Base-by-base conservation (phyloP, 2,113 vertebrate genomes). In the Ovis aries region DNA sequence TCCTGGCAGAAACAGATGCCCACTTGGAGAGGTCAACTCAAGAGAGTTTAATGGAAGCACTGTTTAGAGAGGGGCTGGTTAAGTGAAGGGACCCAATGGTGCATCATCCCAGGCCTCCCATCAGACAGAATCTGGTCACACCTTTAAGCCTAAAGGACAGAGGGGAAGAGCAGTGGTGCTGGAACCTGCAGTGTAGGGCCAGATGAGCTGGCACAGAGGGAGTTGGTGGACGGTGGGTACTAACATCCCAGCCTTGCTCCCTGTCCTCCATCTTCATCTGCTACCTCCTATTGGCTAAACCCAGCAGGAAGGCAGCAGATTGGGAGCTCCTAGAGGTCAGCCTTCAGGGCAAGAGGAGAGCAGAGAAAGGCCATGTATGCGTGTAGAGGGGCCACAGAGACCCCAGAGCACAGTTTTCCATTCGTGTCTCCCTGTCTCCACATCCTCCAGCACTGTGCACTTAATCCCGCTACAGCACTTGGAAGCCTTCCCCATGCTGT, bases 391-490 rank as follows among this genome's bases (percentile, higher is more conserved):
- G 10, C 82, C 67, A 3, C 2, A 19, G 60, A 57, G 59, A 83
- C 29, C n/a, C 64, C 62, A 57, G 43, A 9, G 43, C 25, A 31
- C 5, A 7, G 43, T 55, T 60, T 27, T 40, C 43, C 43, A 36
- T 33, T 45, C 2, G 1, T 15, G 6, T 16, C 2, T 67, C 0
- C n/a, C 33, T 5, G n/a, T 29, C 2, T 48, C 53, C 4, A 55
- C 48, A 11, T 53, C 27, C 19, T 60, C 89, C 33, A 45, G 53
- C 17, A n/a, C 57, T 5, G 29, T 2, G 15, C 52, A 14, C 23
- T 23, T 27, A 19, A 19, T 77, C 45, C 52, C 19, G 11, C 4
- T 1, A 10, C n/a, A 27, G 71, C 3, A 3, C 29, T 36, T 25
- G 5, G 62, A 55, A 21, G 33, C 17, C 36, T 80, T 19, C 50